Conservation (phyloP, 1,140 invertebrate species). For the Aphidius ervi region DNA sequence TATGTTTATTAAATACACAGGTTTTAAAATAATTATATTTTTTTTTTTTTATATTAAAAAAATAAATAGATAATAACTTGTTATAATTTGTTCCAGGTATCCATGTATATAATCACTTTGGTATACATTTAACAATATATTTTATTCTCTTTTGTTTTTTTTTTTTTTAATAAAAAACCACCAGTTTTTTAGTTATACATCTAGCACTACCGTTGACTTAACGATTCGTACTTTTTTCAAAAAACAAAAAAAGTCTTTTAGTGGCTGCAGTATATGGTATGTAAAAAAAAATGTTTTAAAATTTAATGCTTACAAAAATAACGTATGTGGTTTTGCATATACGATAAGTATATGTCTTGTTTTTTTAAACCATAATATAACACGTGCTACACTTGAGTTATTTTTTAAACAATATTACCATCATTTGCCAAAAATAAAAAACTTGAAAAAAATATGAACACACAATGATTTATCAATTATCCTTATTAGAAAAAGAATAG, state of each 20-base stretch:
- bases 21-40: no score
- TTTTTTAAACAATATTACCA: no score
- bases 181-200: conserved; percentile 3
- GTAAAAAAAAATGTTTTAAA: conserved; percentile 12
- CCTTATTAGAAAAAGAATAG: no score
- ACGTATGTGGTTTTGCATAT: conserved; percentile 5
- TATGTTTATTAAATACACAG: no score
- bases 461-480: no score
- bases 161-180: not conserved
- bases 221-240: conserved; percentile 8
- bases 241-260: conserved; percentile 8
- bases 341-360: no score
- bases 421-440: no score
- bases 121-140: not conserved
- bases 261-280: conserved; percentile 2
- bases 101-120: no score
- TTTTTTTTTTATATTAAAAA: no score
- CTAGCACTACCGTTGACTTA: conserved; percentile 15
- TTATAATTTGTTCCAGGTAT: no score
- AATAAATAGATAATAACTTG: no score
- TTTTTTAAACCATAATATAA: not conserved
- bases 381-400: not conserved
- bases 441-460: no score
- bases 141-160: conserved; percentile 6
- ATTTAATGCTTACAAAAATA: conserved; percentile 16